Evolutionary conservation across 2,888 invertebrate genomes (phyloP).

Genomic region (Phaonia tiefii): DNA sequence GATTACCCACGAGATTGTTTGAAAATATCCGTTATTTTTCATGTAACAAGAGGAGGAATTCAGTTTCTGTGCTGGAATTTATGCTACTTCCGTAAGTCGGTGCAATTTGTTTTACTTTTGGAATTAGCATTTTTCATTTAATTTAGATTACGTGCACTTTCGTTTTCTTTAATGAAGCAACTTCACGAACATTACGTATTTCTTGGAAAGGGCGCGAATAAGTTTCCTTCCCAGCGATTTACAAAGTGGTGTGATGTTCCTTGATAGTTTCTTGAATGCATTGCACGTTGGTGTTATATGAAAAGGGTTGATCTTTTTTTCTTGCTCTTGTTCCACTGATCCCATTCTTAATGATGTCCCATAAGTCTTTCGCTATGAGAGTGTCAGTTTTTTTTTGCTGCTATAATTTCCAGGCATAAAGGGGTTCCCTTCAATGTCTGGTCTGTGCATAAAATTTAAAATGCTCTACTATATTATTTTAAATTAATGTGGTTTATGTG

Average conservation of each 20-base stretch:
- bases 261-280: slow-evolving; percentile 27
- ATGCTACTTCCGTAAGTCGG: slow-evolving; percentile 41
- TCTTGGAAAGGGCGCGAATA: slow-evolving; percentile 63
- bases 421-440: neutral
- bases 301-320: slow-evolving; percentile 52
- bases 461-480: slow-evolving; percentile 37
- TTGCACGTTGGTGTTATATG: neutral
- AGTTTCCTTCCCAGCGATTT: slow-evolving; percentile 44
- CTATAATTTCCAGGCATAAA: slow-evolving; percentile 27
- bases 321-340: slow-evolving; percentile 32
- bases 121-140: slow-evolving; percentile 45
- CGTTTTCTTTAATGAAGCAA: too few relatives aligned
- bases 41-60: neutral
- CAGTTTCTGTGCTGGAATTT: slow-evolving; percentile 11
- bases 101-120: slow-evolving; percentile 48
- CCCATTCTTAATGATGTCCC: slow-evolving; percentile 26
- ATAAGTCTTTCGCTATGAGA: slow-evolving; percentile 41
- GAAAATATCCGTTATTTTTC: slow-evolving; percentile 40
- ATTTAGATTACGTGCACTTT: slow-evolving; percentile 7
- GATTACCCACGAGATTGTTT: neutral
- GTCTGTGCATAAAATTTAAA: slow-evolving; percentile 54
- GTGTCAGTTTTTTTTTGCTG: slow-evolving; percentile 52
- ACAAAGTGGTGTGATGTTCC: slow-evolving; percentile 19
- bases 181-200: slow-evolving; percentile 38
- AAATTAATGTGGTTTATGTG: slow-evolving; percentile 66